Base-by-base conservation (phyloP, 2,797 vertebrate genomes). In the Channa striata region DNA sequence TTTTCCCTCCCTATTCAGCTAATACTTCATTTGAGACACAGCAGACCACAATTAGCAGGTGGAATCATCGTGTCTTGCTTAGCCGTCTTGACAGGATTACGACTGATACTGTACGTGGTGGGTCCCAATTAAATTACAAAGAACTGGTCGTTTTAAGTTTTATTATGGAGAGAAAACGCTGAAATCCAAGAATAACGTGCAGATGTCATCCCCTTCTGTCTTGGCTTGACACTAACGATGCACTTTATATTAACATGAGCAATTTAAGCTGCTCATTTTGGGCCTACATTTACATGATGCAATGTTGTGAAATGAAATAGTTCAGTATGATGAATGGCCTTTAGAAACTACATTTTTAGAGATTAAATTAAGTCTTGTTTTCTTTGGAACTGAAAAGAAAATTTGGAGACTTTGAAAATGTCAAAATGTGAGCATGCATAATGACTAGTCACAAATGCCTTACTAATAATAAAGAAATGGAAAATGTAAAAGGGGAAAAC, bases 301-400 rank as follows among this genome's bases (percentile, higher is more conserved):
- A 59, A 16, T 57, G 43, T 23, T 36, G 50, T 60, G 48, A 78
- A 68, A 71, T 72, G 12, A 11, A 36, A 59, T 47, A 23, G 19
- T 48, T 57, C 42, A 49, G 9, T 23, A 13, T 59, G 34, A 74
- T 67, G 11, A 60, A 48, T 52, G 11, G n/a, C 30, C 51, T 64
- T 49, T 36, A 59, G 33, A 42, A 19, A 51, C 30, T 17, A 14
- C 6, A 14, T 42, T 14, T 64, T 49, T 30, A 61, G 33, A 42
- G 21, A 54, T 23, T 19, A 25, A 54, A 52, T 64, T 42, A 68
- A 50, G 36, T 0, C 0, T 47, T 1, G 39, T 58, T 64, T 72
- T 62, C 37, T 60, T 50, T 64, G 33, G 13, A 59, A 47, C 11
- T n/a, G 20, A 70, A 59, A 5, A 34, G 1, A 52, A 11, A n/a